Conservation (phyloP, 2,888 invertebrate species). For the Melanargia galathea region DNA sequence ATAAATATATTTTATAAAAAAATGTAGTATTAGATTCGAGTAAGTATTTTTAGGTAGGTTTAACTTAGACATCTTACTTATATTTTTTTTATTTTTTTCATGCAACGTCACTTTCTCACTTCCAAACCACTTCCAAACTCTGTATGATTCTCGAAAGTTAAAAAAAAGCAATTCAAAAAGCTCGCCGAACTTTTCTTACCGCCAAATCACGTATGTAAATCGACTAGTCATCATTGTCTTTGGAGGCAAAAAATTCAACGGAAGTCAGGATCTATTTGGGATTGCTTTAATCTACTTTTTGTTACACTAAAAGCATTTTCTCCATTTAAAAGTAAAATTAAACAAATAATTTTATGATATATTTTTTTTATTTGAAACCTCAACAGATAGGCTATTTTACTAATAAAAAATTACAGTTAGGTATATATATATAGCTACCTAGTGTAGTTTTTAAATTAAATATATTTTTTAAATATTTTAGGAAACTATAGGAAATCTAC, state of each 20-base stretch:
- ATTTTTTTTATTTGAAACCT: too few species aligned
- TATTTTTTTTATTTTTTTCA: neutral
- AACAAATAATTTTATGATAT: neutral
- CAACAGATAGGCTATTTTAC: too few species aligned
- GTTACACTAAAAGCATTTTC: conserved; percentile 8
- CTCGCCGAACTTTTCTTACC: conserved; percentile 56
- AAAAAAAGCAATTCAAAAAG: conserved; percentile 49
- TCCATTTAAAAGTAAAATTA: neutral
- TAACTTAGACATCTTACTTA: too few species aligned
- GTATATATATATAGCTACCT: too few species aligned
- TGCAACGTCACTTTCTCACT: conserved; percentile 5
- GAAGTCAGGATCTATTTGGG: conserved; percentile 57
- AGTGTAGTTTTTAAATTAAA: too few species aligned
- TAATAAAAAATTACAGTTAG: too few species aligned
- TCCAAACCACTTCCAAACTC: neutral
- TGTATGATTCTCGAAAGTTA: neutral
- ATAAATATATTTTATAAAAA: too few species aligned
- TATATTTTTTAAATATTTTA: too few species aligned
- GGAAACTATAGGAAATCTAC: too few species aligned
- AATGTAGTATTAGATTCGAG: too few species aligned
- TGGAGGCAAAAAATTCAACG: conserved; percentile 48
- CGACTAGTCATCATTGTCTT: conserved; percentile 77
- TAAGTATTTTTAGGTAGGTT: too few species aligned
- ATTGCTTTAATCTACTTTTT: conserved; percentile 41
- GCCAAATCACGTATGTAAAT: conserved; percentile 74